A percentile compares a stretch with the other conserved stretches of the same genome.
Evolutionary conservation across 2,113 vertebrate genomes (phyloP).

Genomic region (Pygoscelis adeliae): DNA sequence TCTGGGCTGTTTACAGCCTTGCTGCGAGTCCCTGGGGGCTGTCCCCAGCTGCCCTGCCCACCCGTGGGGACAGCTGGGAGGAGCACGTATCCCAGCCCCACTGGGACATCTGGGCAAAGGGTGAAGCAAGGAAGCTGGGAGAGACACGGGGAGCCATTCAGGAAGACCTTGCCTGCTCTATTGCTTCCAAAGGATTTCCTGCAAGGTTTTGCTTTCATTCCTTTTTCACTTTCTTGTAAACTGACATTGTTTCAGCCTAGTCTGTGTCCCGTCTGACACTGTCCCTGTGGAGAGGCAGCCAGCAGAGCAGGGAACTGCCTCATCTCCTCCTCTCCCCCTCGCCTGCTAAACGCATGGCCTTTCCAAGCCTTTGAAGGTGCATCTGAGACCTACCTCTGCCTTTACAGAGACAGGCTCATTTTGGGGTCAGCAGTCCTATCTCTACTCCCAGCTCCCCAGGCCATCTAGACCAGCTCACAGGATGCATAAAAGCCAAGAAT

Average conservation of each 20-base stretch:
- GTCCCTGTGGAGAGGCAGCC: not conserved
- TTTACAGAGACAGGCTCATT: not conserved
- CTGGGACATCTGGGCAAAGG: not conserved
- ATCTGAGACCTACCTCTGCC: not conserved
- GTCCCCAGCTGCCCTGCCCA: not conserved
- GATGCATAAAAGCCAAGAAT: not conserved
- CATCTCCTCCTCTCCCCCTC: not conserved
- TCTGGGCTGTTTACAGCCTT: not conserved
- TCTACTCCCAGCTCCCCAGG: not conserved
- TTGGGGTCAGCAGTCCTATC: not conserved
- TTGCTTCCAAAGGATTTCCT: slow-evolving; percentile 79
- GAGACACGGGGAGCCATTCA: slow-evolving; percentile 63
- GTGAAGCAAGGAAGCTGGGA: not conserved
- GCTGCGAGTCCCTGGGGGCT: not conserved
- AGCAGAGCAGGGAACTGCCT: not conserved
- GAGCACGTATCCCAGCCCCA: not conserved
- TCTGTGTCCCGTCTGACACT: not conserved
- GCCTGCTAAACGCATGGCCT: not conserved
- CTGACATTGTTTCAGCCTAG: not conserved
- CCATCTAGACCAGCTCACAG: not conserved
- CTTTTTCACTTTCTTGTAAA: not conserved
- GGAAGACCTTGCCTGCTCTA: slow-evolving; percentile 66
- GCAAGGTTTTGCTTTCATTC: slow-evolving; percentile 46
- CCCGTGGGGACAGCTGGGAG: not conserved
- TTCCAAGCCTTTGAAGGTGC: not conserved